Evolutionary conservation across 2,113 vertebrate genomes (phyloP).

Genomic region (Pteronura brasiliensis): DNA sequence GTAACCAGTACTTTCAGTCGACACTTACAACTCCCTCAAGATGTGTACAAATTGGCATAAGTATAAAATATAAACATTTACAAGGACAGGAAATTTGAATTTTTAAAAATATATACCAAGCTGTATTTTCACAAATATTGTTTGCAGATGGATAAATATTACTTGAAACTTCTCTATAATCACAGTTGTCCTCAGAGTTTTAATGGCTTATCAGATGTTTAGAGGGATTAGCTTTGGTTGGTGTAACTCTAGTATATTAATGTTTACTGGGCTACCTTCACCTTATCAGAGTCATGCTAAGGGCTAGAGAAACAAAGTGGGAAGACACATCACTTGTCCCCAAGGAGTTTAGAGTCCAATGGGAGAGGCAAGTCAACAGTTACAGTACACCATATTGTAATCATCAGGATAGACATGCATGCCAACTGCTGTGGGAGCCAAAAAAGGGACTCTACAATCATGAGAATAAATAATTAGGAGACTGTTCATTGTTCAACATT

Average conservation of each 20-base stretch:
- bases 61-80: background rate
- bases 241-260: background rate
- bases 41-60: background rate
- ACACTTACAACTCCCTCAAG: background rate
- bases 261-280: background rate
- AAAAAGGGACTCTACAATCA: background rate
- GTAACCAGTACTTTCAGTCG: background rate
- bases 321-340: background rate
- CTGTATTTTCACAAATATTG: background rate
- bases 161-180: background rate
- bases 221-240: background rate
- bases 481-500: background rate
- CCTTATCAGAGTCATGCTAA: background rate
- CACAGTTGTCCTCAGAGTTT: background rate
- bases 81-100: background rate
- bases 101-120: background rate
- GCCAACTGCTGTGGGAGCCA: background rate
- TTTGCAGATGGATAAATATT: background rate
- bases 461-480: background rate
- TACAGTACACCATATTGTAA: background rate
- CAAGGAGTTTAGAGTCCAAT: background rate
- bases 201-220: background rate
- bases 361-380: background rate
- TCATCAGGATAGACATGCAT: background rate
- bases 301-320: background rate